Evolutionary conservation across 2,113 vertebrate genomes (phyloP).

Genomic region (Rhodinocichla rosea): DNA sequence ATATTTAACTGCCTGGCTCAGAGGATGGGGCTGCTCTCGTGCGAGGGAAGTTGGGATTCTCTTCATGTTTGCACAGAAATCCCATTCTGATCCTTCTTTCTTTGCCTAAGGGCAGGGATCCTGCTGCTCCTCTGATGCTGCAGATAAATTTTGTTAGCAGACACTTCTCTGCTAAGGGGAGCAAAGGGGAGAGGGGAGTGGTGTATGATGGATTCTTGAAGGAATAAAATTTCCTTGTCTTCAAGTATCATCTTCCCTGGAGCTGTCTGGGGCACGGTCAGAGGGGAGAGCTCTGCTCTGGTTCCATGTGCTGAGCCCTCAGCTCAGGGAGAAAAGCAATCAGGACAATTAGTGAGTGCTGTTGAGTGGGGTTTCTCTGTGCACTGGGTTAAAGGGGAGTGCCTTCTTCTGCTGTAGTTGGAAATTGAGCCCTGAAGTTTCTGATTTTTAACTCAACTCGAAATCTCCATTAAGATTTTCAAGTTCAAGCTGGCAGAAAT

Average conservation of each 20-base stretch:
- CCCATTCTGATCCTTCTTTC: background rate
- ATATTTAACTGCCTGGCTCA: background rate
- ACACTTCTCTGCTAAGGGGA: background rate
- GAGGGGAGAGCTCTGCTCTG: background rate
- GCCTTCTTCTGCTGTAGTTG: background rate
- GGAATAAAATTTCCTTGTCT: background rate
- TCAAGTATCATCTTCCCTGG: background rate
- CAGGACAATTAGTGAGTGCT: background rate
- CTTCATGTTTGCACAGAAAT: slow-evolving; percentile 19
- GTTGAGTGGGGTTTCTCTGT: background rate
- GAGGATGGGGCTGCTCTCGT: background rate
- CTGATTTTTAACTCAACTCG: background rate
- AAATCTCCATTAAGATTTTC: rapidly evolving
- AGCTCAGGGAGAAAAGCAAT: background rate
- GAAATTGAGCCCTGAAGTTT: background rate
- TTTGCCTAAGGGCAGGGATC: slow-evolving; percentile 28
- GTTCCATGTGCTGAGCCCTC: background rate
- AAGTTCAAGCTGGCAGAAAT: background rate
- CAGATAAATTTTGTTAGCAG: slow-evolving; percentile 37
- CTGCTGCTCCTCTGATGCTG: slow-evolving; percentile 21
- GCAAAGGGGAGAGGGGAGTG: slow-evolving; percentile 29
- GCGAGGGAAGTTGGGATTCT: background rate
- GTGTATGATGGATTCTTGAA: background rate
- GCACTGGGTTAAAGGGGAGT: background rate
- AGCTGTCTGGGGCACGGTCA: background rate